These are phyloP conservation scores for Wasmannia auropunctata DNA, from an alignment of 1,140 invertebrate genomes.

Conservation along the genomic window DNA sequence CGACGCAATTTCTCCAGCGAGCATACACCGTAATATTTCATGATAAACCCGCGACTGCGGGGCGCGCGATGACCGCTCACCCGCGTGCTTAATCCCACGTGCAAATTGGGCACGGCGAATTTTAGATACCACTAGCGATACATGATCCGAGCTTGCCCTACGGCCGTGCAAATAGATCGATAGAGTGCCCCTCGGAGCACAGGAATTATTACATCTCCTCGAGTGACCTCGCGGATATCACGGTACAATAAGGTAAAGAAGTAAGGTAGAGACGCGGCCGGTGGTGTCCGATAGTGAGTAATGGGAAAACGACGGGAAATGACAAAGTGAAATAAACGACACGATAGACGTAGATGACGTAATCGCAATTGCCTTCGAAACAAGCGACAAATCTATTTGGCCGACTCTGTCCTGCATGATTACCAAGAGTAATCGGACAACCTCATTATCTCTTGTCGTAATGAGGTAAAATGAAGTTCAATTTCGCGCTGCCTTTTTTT, in stretches of 20 bases:
- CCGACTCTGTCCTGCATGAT: not conserved
- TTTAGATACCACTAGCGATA: not conserved
- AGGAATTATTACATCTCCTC: not conserved
- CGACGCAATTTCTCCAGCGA: not conserved
- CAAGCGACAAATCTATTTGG: conserved; percentile 5
- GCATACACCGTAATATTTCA: conserved; percentile 36
- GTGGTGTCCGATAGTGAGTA: conserved; percentile 12
- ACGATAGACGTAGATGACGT: conserved; percentile 19
- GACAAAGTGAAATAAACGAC: conserved; percentile 43
- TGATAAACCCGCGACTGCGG: conserved; percentile 22
- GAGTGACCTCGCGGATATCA: not conserved
- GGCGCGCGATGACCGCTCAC: not conserved
- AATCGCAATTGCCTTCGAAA: conserved; percentile 8
- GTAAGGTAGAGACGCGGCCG: not conserved
- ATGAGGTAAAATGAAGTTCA: conserved; percentile 29
- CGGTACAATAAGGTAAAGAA: not conserved
- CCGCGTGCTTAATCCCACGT: conserved; percentile 20
- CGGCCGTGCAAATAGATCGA: not conserved
- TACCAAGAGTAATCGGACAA: not conserved
- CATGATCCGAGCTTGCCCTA: not conserved
- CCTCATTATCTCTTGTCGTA: not conserved
- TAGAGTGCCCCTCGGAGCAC: not conserved
- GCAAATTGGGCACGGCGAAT: conserved; percentile 27
- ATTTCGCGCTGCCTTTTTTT: not conserved
- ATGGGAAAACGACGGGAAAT: conserved; percentile 19